A percentile compares a stretch with the other conserved stretches of the same genome.
Conservation (phyloP, 2,888 invertebrate species). For the Drosophila vallismaia region DNA sequence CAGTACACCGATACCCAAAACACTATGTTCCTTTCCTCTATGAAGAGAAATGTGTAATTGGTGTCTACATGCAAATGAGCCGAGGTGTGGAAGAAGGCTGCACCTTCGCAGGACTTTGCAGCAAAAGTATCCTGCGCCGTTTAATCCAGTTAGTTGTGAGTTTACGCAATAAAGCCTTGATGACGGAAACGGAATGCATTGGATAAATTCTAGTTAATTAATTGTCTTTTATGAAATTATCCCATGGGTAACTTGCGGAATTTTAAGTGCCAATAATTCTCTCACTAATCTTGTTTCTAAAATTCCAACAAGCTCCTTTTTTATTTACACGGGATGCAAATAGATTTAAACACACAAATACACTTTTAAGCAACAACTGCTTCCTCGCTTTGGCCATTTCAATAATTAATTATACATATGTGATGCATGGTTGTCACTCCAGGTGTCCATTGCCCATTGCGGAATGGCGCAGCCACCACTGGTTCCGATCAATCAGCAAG, state of each 20-base stretch:
- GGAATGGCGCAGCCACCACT: slow-evolving; percentile 59
- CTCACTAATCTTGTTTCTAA: slow-evolving; percentile 27
- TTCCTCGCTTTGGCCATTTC: slow-evolving; percentile 40
- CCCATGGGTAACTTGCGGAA: slow-evolving; percentile 18
- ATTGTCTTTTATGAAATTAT: slow-evolving; percentile 56
- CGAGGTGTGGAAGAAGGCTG: slow-evolving; percentile 50
- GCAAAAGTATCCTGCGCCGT: slow-evolving; percentile 77
- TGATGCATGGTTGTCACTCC: slow-evolving; percentile 23
- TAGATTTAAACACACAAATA: slow-evolving; percentile 34
- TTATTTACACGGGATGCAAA: slow-evolving; percentile 15
- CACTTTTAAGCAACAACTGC: slow-evolving; percentile 45
- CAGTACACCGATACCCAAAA: slow-evolving; percentile 51
- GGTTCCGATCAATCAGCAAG: not conserved
- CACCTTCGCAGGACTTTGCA: slow-evolving; percentile 69
- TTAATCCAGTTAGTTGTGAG: slow-evolving; percentile 79
- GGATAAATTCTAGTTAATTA: slow-evolving; percentile 73
- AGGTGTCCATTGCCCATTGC: slow-evolving; percentile 39
- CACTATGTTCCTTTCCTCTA: slow-evolving; percentile 3
- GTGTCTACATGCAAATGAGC: slow-evolving; percentile 40
- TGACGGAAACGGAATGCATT: slow-evolving; percentile 42
- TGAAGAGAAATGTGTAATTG: not conserved
- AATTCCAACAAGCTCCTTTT: slow-evolving; percentile 21
- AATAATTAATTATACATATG: slow-evolving; percentile 43
- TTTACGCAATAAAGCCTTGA: slow-evolving; percentile 75
- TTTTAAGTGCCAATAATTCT: slow-evolving; percentile 26